phyloP scores from a whole-genome alignment of 2,888 invertebrate genomes.

The Orthosia incerta region DNA sequence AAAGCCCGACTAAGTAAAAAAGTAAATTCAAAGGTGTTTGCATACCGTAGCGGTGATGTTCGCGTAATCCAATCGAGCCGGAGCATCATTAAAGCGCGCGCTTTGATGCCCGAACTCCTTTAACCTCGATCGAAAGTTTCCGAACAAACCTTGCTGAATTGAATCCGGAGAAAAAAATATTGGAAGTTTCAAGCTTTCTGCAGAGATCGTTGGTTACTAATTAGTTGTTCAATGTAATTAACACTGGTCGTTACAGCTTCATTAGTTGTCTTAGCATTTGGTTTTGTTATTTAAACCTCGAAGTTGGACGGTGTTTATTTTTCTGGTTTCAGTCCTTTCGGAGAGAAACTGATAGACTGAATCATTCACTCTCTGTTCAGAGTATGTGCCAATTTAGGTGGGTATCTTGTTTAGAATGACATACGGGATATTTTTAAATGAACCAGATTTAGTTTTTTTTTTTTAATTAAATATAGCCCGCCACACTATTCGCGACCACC shows the following conservation, averaged over 20 bases:
- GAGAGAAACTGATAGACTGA: too few relatives aligned
- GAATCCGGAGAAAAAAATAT: constrained; percentile 16
- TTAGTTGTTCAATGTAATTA: constrained; percentile 36
- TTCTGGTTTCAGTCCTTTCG: background rate
- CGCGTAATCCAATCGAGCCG: constrained; percentile 41
- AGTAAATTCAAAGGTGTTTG: constrained; percentile 27
- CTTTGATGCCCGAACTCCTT: constrained; percentile 43
- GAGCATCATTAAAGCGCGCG: constrained; percentile 43
- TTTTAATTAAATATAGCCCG: too few relatives aligned
- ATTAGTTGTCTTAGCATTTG: constrained; percentile 2
- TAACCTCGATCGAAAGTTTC: constrained; percentile 23
- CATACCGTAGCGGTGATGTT: constrained; percentile 16
- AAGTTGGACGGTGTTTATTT: background rate
- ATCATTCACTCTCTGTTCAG: too few relatives aligned
- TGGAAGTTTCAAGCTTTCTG: background rate
- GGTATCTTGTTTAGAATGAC: too few relatives aligned
- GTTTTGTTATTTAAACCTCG: background rate
- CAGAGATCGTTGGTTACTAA: constrained; percentile 1
- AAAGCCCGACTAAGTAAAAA: constrained; percentile 3
- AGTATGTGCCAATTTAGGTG: too few relatives aligned
- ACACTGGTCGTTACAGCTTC: constrained; percentile 1
- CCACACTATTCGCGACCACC: too few relatives aligned
- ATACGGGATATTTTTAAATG: too few relatives aligned
- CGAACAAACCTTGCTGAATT: constrained; percentile 31
- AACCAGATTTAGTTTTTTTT: too few relatives aligned